Base-by-base conservation (phyloP, 2,888 invertebrate species). In the Cephus rjabovi region DNA sequence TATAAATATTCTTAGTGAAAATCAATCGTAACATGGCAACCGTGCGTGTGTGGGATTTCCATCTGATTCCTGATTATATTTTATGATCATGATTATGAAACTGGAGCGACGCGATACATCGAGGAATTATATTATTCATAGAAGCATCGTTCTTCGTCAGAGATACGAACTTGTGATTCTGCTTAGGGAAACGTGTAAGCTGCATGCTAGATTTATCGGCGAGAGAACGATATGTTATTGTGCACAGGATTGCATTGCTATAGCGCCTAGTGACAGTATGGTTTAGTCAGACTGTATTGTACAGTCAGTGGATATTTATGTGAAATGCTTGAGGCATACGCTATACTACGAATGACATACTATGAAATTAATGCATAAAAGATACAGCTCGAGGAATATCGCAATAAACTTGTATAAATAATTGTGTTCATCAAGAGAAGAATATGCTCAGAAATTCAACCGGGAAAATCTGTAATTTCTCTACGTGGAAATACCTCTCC, bases 391-490 rank as follows among this genome's bases (percentile, higher is more conserved):
- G 56, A 56, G 56, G 56, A 56, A 56, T 56, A 56, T 56, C 56
- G 23, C 56, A 9, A 15, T 56, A 23, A 9, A 23, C 23, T 56
- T 23, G 56, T 23, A 56, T 56, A 56, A 56, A 56, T 56, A 75
- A 78, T 56, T 76, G 75, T 35, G 75, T 75, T 73, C 81, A 0
- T 79, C 79, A 77, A 81, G 77, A 30, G 68, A 75, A 77, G 75
- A 81, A 79, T 75, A 81, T 81, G 76, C 76, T 81, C 70, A 76
- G 81, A 76, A 81, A 81, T 81, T 79, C 76, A 37, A 75, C 35
- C 73, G 56, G 79, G 35, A 71, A 75, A 77, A 77, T 77, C 75
- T 77, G 70, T 81, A 79, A 77, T 75, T 71, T 71, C 35, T 37
- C 70, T n/a, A 12, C 70, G 71, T 71, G 30, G 23, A 40, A 71